These are phyloP conservation scores for Doryteuthis pealeii DNA, from an alignment of 1,140 invertebrate species.

Conservation along the genomic window DNA sequence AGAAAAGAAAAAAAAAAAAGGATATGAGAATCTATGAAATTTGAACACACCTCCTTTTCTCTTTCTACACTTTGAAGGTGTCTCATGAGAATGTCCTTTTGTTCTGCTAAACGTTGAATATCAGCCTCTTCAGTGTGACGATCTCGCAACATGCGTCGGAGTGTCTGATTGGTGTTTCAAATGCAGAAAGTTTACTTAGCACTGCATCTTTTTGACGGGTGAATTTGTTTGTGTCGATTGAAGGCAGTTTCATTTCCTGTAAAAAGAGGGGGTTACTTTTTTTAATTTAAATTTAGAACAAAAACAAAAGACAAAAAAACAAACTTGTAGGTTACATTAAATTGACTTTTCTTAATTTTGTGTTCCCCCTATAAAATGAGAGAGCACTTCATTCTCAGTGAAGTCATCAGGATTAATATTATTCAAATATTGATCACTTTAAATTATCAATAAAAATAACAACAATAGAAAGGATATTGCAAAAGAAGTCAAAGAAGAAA, in stretches of 20 bases:
- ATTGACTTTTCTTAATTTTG: too few species aligned
- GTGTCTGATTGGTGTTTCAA: conserved; percentile 55
- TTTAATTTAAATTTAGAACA: neutral
- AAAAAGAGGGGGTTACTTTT: too few species aligned
- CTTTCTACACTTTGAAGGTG: conserved; percentile 49
- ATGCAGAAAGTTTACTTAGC: conserved; percentile 53
- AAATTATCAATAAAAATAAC: too few species aligned
- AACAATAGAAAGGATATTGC: too few species aligned
- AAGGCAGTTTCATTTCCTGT: conserved; percentile 40
- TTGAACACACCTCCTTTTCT: conserved; percentile 49
- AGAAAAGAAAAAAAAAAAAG: neutral
- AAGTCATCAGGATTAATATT: too few species aligned
- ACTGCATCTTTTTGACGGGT: conserved; percentile 53
- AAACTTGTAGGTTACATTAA: neutral
- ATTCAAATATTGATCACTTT: too few species aligned
- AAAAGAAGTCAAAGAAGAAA: too few species aligned
- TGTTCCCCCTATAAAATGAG: too few species aligned
- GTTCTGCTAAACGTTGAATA: conserved; percentile 45
- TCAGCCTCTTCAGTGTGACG: conserved; percentile 52
- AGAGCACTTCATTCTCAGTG: too few species aligned
- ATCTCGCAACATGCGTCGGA: conserved; percentile 50
- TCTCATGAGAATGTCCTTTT: conserved; percentile 51
- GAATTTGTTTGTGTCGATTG: conserved; percentile 38
- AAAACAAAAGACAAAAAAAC: conserved; percentile 5
- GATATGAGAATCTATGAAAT: too few species aligned